phyloP scores from a whole-genome alignment of 2,888 invertebrate species.

The Andricus curvator region DNA sequence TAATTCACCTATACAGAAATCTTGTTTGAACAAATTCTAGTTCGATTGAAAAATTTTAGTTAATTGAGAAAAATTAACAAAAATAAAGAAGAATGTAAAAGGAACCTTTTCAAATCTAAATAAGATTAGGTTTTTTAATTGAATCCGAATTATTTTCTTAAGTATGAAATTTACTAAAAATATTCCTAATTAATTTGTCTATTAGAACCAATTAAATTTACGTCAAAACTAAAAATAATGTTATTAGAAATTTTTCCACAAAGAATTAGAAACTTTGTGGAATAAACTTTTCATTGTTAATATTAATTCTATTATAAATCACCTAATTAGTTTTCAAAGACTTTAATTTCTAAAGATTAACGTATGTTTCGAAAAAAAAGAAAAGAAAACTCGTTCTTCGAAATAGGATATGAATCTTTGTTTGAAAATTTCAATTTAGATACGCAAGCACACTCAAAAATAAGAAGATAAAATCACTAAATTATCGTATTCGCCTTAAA shows the following conservation, averaged over 20 bases:
- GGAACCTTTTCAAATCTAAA: background rate
- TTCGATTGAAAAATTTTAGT: too few species aligned
- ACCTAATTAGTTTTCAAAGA: background rate
- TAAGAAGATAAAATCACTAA: constrained; percentile 9
- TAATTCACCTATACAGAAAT: background rate
- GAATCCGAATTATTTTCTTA: background rate
- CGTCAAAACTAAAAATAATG: too few species aligned
- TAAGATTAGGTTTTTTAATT: background rate
- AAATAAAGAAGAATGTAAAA: too few species aligned
- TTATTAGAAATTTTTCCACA: too few species aligned
- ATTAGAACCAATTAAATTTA: background rate
- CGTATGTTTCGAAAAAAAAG: background rate
- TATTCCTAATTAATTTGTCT: background rate
- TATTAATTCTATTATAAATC: background rate
- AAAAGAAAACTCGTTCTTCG: background rate
- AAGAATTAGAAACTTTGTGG: too few species aligned
- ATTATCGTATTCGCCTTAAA: too few species aligned
- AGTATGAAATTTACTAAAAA: background rate
- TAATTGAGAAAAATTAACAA: too few species aligned
- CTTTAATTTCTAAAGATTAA: background rate
- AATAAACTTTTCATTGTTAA: background rate
- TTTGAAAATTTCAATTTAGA: constrained; percentile 8
- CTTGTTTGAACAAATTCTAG: too few species aligned
- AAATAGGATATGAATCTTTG: background rate
- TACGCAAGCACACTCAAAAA: background rate